phyloP scores from a whole-genome alignment of 2,888 invertebrate genomes.

The Coenonympha arcania region DNA sequence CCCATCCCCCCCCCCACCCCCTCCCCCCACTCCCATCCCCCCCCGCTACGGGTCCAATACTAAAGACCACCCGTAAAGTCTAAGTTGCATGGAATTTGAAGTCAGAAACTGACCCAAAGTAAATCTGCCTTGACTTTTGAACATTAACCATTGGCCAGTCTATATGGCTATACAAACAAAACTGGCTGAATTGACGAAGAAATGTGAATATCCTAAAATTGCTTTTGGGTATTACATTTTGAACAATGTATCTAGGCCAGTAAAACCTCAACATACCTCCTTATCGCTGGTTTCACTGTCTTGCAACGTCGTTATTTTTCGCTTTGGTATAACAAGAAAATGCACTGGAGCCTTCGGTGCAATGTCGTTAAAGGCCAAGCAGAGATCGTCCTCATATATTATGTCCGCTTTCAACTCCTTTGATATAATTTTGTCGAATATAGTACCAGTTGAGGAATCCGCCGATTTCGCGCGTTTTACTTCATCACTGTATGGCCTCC shows the following conservation, averaged over 20 bases:
- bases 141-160: too few species aligned
- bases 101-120: too few species aligned
- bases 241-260: neutral
- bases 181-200: too few species aligned
- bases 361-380: slow-evolving; percentile 86
- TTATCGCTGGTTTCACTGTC: slow-evolving; percentile 76
- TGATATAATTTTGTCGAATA: slow-evolving; percentile 83
- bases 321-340: slow-evolving; percentile 88
- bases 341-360: slow-evolving; percentile 87
- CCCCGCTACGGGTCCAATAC: too few species aligned
- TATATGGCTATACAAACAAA: too few species aligned
- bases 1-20: too few species aligned
- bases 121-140: too few species aligned
- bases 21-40: too few species aligned
- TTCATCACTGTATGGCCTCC: slow-evolving; percentile 61
- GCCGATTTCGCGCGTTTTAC: slow-evolving; percentile 58
- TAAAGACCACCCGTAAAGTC: too few species aligned
- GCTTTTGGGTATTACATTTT: neutral
- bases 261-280: slow-evolving; percentile 43
- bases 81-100: too few species aligned
- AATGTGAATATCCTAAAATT: too few species aligned
- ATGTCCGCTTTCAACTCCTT: slow-evolving; percentile 86
- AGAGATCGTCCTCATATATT: slow-evolving; percentile 85
- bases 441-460: slow-evolving; percentile 70
- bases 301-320: slow-evolving; percentile 78